Base-by-base conservation (phyloP, 2,113 vertebrate genomes). In the Boleophthalmus pectinirostris region DNA sequence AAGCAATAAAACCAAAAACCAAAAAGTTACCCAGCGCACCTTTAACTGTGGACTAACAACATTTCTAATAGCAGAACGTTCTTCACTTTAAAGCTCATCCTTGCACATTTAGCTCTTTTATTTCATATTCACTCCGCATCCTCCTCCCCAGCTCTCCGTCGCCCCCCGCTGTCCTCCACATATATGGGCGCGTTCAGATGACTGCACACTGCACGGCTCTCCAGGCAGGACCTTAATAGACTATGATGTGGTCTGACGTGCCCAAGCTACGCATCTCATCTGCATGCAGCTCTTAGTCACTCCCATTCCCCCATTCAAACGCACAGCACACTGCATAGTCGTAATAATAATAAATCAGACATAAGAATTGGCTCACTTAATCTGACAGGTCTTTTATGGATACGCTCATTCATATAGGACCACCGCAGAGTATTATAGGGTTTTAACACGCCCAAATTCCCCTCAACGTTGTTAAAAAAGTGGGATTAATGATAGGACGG, bases 371-470 rank as follows among this genome's bases (percentile, higher is more conserved):
- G 81, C 78, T 71, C 83, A 85, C 74, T 77, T 85, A 90, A 90
- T 87, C 81, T 86, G 91, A 92, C 86, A 89, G 85, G 80, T 72
- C 89, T 91, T 64, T 90, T 86, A 90, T 90, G 83, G 87, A 80
- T 67, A 73, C 63, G 56, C 82, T 88, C 80, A 80, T 85, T 89
- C 78, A 78, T 79, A 79, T 82, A 75, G 43, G 71, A 79, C 79
- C 54, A 46, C 63, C 54, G 64, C 81, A 73, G 73, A 58, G 69
- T 66, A 69, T 86, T 75, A 80, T 82, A 49, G 68, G 77, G 79
- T 15, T 63, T 60, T 69, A 80, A 82, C 73, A 78, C 70, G 66
- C 68, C 81, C 66, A 78, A 71, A 61, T 80, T 54, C 74, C 73
- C 65, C 23, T 71, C 83, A 76, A 12, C 53, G 47, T 78, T 80